phyloP scores from a whole-genome alignment of 2,113 vertebrate genomes.

The Ameiurus melas region DNA sequence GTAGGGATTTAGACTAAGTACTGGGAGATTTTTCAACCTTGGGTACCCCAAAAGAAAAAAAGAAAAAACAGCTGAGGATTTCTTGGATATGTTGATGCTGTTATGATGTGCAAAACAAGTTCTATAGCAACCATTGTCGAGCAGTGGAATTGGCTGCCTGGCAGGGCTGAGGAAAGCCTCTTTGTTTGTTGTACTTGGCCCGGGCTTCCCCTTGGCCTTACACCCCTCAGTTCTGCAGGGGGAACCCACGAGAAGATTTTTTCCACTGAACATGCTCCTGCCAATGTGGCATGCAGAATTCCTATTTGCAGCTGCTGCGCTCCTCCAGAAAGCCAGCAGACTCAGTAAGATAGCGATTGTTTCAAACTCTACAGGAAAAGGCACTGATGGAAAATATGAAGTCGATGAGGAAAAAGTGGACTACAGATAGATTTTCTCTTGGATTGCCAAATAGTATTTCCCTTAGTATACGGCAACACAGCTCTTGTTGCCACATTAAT shows the following conservation, averaged over 20 bases:
- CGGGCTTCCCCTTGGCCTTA: constrained; percentile 69
- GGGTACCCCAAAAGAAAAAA: constrained; percentile 22
- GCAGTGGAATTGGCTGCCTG: constrained; percentile 74
- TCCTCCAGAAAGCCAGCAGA: constrained; percentile 76
- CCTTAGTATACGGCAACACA: constrained; percentile 82
- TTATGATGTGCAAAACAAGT: constrained; percentile 87
- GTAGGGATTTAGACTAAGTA: constrained; percentile 53
- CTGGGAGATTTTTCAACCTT: constrained; percentile 50
- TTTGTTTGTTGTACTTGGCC: constrained; percentile 88
- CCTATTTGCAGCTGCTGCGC: constrained; percentile 76
- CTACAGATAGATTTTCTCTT: constrained; percentile 75
- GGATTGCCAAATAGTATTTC: constrained; percentile 77
- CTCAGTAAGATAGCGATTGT: constrained; percentile 77
- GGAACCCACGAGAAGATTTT: constrained; percentile 78
- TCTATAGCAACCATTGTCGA: constrained; percentile 93
- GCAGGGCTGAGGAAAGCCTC: constrained; percentile 85
- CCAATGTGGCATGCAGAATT: constrained; percentile 78
- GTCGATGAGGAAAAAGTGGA: constrained; percentile 68
- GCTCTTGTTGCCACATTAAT: constrained; percentile 68
- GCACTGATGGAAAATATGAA: constrained; percentile 81
- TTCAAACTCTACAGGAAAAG: constrained; percentile 66
- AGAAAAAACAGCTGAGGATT: constrained; percentile 61
- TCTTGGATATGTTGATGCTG: constrained; percentile 75
- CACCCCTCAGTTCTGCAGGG: constrained; percentile 75
- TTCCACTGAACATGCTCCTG: constrained; percentile 73